Conservation (phyloP, 2,888 invertebrate species). For the Chrysodeixis includens region DNA sequence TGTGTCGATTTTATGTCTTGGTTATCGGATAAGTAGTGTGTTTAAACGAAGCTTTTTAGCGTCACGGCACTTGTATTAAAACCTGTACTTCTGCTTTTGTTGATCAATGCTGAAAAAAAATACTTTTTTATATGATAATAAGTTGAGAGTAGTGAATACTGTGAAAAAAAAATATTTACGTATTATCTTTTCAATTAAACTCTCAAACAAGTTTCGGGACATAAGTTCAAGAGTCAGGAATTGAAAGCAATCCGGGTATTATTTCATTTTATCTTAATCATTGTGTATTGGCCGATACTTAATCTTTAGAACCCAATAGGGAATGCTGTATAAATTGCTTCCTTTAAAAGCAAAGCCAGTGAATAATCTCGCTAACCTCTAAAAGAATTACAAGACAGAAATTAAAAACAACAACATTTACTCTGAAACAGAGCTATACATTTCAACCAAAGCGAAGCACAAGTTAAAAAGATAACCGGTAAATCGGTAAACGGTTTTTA, state of each 20-base stretch:
- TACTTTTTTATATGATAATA: no score
- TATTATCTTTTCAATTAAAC: no score
- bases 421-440: conserved; percentile 19
- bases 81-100: no score
- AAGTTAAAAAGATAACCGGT: conserved; percentile 53
- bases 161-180: no score
- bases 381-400: conserved; percentile 1
- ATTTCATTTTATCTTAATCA: neutral
- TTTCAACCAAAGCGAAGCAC: conserved; percentile 27
- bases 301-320: neutral
- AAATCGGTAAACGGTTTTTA: conserved; percentile 56
- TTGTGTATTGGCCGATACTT: neutral
- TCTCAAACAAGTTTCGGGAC: no score
- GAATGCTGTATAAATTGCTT: neutral
- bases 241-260: neutral
- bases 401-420: conserved; percentile 22
- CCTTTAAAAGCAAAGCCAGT: neutral
- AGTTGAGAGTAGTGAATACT: no score
- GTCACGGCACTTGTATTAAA: no score
- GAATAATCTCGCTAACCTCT: neutral
- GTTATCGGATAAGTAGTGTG: no score
- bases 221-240: no score
- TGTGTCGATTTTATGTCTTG: no score
- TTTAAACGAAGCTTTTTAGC: no score
- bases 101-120: no score